Percentiles rank a stretch among this genome's conserved stretches.
phyloP scores from a whole-genome alignment of 2,113 vertebrate genomes.

The Erythrocercus mccallii region DNA sequence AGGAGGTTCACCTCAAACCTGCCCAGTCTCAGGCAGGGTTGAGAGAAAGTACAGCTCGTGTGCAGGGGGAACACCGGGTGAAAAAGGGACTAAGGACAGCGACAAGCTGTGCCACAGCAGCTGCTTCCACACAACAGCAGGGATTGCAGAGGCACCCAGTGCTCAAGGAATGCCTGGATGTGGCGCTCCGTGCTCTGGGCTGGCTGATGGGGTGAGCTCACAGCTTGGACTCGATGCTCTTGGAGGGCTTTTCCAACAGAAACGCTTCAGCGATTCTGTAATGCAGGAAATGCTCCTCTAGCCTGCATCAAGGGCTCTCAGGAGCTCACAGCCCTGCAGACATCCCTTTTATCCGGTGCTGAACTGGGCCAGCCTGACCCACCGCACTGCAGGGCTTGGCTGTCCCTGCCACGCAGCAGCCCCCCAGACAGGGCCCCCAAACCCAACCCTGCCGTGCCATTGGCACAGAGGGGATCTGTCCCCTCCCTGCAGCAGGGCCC shows the following conservation, averaged over 20 bases:
- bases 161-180: accelerated
- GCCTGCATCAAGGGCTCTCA: not conserved
- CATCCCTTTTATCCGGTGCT: accelerated
- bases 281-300: accelerated
- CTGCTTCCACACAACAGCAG: accelerated
- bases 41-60: accelerated
- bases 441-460: accelerated
- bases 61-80: not conserved
- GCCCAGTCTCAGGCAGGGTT: accelerated
- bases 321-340: not conserved
- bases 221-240: not conserved
- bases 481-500: not conserved
- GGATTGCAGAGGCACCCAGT: accelerated
- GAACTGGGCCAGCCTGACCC: not conserved
- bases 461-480: accelerated
- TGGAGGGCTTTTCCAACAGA: not conserved
- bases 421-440: not conserved
- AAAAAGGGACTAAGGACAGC: not conserved
- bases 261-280: not conserved
- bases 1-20: not conserved
- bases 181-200: not conserved
- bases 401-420: accelerated
- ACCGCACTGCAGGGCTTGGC: accelerated
- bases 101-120: not conserved
- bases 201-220: not conserved